phyloP scores from a whole-genome alignment of 2,113 vertebrate species.

The Amphiprion percula region DNA sequence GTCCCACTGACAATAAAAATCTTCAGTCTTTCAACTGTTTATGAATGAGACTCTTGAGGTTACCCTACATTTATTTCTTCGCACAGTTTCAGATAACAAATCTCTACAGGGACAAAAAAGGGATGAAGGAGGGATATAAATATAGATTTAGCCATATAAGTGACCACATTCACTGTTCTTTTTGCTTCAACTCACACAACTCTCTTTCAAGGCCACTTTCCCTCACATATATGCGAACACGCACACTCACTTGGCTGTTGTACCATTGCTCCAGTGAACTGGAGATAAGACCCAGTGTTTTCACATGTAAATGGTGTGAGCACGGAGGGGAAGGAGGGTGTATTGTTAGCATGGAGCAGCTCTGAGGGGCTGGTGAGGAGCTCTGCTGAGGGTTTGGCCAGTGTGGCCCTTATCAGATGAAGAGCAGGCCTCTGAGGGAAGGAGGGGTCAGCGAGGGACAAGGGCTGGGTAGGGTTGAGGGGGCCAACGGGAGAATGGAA shows the following conservation, averaged over 20 bases:
- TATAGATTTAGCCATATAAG: conserved; percentile 27
- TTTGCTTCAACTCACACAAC: conserved; percentile 14
- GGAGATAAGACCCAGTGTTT: conserved; percentile 82
- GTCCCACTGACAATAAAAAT: conserved; percentile 38
- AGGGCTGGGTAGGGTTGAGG: conserved; percentile 65
- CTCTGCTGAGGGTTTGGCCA: conserved; percentile 73
- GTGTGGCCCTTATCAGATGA: conserved; percentile 83
- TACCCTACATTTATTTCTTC: conserved; percentile 14
- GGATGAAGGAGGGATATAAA: conserved; percentile 11
- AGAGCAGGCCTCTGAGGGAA: conserved; percentile 79
- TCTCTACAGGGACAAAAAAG: conserved; percentile 1
- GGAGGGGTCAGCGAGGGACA: conserved; percentile 62
- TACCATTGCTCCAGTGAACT: conserved; percentile 75
- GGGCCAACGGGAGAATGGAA: conserved; percentile 79
- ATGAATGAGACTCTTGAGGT: conserved; percentile 22
- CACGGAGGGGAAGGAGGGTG: conserved; percentile 61
- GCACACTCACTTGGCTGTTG: conserved; percentile 62
- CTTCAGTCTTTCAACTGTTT: conserved; percentile 28
- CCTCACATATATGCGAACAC: conserved; percentile 31
- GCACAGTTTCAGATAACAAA: neutral
- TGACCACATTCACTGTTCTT: conserved; percentile 28
- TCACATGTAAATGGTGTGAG: conserved; percentile 84
- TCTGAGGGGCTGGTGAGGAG: conserved; percentile 67
- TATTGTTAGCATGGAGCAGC: conserved; percentile 74
- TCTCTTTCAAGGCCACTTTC: conserved; percentile 50